These are phyloP conservation scores for Lasius platythorax DNA, from an alignment of 2,888 invertebrate species.

Conservation along the genomic window DNA sequence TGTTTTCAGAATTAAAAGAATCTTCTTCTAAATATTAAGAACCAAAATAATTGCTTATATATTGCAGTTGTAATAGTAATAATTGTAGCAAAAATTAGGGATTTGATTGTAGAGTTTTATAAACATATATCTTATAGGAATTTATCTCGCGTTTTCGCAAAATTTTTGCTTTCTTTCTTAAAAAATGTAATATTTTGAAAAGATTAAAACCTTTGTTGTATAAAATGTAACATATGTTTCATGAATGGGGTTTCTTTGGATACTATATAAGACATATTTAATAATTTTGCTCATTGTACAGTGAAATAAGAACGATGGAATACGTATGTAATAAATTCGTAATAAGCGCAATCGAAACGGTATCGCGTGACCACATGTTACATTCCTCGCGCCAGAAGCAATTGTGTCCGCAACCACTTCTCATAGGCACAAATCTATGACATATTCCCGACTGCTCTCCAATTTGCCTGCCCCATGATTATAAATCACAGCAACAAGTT, in stretches of 20 bases:
- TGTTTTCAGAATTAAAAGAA: slow-evolving; percentile 57
- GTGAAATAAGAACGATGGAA: not conserved
- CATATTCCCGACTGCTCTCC: slow-evolving; percentile 52
- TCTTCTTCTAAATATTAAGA: not conserved
- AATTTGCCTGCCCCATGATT: slow-evolving; percentile 53
- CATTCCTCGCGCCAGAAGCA: slow-evolving; percentile 49
- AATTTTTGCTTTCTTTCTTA: not conserved
- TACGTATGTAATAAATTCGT: slow-evolving; percentile 28
- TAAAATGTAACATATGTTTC: not conserved
- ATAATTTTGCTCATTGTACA: not conserved
- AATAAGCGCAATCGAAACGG: slow-evolving; percentile 37
- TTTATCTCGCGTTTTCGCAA: not conserved
- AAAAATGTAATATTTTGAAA: not conserved
- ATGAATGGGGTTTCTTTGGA: not conserved
- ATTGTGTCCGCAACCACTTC: slow-evolving; percentile 47
- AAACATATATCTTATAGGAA: not conserved
- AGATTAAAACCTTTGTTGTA: not conserved
- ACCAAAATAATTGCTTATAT: not conserved
- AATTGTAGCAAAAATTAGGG: not conserved
- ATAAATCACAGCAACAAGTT: slow-evolving; percentile 62
- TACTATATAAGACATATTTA: not conserved
- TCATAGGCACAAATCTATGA: slow-evolving; percentile 56
- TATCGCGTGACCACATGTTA: slow-evolving; percentile 50
- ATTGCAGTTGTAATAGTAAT: not conserved
- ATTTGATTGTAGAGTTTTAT: not conserved